These are phyloP conservation scores for Champsocephalus esox DNA, from an alignment of 2,797 vertebrate genomes.

Conservation along the genomic window DNA sequence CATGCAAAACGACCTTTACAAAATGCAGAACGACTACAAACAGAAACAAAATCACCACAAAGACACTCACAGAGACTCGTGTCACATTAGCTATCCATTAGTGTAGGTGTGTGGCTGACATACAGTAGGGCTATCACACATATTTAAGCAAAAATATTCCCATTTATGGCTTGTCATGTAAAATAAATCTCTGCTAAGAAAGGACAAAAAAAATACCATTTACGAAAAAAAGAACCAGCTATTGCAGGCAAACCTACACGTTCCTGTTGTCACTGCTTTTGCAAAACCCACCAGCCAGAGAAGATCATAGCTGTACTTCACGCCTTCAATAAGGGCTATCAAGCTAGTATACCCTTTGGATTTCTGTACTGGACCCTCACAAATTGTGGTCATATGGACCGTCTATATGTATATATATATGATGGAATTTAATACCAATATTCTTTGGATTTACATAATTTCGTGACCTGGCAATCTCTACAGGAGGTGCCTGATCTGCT, in stretches of 20 bases:
- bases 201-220: neutral
- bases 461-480: neutral
- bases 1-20: neutral
- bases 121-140: conserved; percentile 2
- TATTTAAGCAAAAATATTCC: neutral
- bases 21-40: neutral
- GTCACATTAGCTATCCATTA: neutral
- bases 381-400: neutral
- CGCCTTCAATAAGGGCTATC: conserved; percentile 19
- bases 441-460: neutral
- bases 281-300: conserved; percentile 7
- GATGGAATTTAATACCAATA: neutral
- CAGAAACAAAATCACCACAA: neutral
- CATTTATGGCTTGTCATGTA: neutral
- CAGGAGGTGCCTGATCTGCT: neutral
- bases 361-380: conserved; percentile 1
- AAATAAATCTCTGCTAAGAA: neutral
- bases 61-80: neutral
- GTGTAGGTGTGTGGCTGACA: conserved; percentile 1
- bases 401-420: neutral
- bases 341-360: neutral
- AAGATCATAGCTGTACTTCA: neutral
- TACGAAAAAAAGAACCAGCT: neutral
- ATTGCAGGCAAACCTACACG: neutral
- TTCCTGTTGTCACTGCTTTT: conserved; percentile 14